Percentiles rank a stretch among this genome's conserved stretches.
These are phyloP conservation scores for Drosophila punjabiensis DNA, from an alignment of 1,140 invertebrate genomes.

Conservation along the genomic window DNA sequence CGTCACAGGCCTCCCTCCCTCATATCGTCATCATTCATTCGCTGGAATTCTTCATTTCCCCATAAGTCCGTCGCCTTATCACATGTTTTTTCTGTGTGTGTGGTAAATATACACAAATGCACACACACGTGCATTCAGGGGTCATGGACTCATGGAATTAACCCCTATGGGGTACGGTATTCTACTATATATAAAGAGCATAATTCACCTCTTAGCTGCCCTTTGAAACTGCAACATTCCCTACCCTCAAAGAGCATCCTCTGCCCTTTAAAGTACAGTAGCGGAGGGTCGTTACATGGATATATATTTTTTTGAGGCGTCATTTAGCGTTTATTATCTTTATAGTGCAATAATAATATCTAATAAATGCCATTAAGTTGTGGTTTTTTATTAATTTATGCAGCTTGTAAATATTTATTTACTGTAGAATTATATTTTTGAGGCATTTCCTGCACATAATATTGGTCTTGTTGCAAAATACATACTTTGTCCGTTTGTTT, in stretches of 20 bases:
- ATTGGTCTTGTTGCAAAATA: background rate
- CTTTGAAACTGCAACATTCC: constrained; percentile 27
- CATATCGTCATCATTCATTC: background rate
- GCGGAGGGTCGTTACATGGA: background rate
- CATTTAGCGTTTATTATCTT: background rate
- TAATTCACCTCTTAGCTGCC: constrained; percentile 21
- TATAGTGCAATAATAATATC: no score
- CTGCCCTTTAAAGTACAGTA: constrained; percentile 32
- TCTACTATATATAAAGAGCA: constrained; percentile 2
- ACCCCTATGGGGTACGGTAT: constrained; percentile 31
- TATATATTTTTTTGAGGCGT: constrained; percentile 1
- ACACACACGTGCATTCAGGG: constrained; percentile 29
- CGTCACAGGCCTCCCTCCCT: background rate
- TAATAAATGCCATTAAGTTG: background rate
- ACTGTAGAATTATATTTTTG: background rate
- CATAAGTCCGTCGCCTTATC: constrained; percentile 19
- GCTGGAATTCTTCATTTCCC: constrained; percentile 8
- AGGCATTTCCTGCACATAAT: background rate
- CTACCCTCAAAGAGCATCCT: constrained; percentile 28
- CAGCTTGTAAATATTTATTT: background rate
- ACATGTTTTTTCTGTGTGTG: constrained; percentile 14
- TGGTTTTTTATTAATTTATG: background rate
- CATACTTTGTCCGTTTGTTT: no score
- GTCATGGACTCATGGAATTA: constrained; percentile 41
- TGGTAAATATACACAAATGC: background rate